These are phyloP conservation scores for Eilema griseolum DNA, from an alignment of 2,888 invertebrate genomes.

Conservation along the genomic window DNA sequence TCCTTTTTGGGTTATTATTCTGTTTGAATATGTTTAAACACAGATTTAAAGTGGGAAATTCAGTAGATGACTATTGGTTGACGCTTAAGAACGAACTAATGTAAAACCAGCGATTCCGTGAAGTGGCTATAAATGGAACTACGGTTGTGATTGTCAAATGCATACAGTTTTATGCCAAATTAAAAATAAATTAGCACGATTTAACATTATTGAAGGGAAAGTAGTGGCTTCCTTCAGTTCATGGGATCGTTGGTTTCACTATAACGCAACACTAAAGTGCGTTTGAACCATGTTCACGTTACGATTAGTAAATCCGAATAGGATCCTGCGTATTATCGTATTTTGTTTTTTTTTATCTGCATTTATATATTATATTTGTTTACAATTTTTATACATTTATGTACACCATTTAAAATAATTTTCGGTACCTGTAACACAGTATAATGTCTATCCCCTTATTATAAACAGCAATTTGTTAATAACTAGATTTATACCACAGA, in stretches of 20 bases:
- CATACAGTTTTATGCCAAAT: too few species aligned
- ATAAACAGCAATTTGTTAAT: neutral
- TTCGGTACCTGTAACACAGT: constrained; percentile 45
- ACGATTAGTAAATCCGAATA: neutral
- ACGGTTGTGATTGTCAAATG: too few species aligned
- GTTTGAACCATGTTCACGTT: neutral
- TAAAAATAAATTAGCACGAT: too few species aligned
- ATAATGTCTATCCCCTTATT: constrained; percentile 24
- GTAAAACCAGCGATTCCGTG: too few species aligned
- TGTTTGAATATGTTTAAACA: neutral
- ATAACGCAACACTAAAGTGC: too few species aligned
- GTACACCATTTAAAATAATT: neutral
- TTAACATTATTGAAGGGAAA: too few species aligned
- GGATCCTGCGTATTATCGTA: neutral
- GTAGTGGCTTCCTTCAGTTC: too few species aligned
- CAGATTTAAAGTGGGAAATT: neutral
- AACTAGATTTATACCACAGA: neutral
- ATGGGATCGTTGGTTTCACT: too few species aligned
- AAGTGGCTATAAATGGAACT: too few species aligned
- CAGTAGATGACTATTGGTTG: too few species aligned
- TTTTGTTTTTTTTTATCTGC: neutral
- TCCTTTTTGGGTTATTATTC: too few species aligned
- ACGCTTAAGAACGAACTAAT: too few species aligned
- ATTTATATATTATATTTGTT: neutral
- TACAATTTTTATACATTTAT: neutral